These are phyloP conservation scores for Caenorhabditis elegans DNA, from an alignment of 1,140 invertebrate species.

Conservation along the genomic window DNA sequence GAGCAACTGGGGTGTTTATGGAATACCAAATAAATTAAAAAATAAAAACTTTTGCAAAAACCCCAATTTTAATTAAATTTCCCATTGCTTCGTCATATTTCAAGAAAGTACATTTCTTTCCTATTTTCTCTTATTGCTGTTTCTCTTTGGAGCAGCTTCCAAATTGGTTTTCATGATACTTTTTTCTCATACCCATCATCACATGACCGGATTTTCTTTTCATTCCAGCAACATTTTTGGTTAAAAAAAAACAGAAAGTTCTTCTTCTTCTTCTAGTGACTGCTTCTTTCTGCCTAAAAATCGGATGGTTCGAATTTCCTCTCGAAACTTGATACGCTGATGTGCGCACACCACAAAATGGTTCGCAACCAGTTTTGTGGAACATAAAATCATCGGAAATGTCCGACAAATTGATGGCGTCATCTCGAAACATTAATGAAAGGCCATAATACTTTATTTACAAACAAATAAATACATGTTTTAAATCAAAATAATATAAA, in stretches of 20 bases:
- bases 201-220: constrained; percentile 5
- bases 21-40: no score
- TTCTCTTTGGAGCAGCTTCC: background rate
- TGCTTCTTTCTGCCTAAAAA: background rate
- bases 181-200: background rate
- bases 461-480: no score
- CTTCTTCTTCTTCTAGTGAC: no score
- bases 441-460: background rate
- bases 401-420: background rate
- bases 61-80: background rate
- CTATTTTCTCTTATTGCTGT: background rate
- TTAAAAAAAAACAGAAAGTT: background rate
- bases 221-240: background rate
- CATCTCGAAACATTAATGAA: background rate
- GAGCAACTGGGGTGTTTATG: no score
- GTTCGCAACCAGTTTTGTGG: constrained; percentile 7
- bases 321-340: constrained; percentile 23
- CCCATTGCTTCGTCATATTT: background rate
- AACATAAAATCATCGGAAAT: background rate
- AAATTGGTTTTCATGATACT: background rate
- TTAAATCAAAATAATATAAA: background rate
- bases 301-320: background rate
- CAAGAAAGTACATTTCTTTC: background rate
- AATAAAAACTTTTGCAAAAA: background rate
- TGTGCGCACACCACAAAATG: constrained; percentile 10